Percentiles rank a stretch among this genome's conserved stretches.
Conservation (phyloP, 2,797 vertebrate genomes). For the Dermochelys coriacea region DNA sequence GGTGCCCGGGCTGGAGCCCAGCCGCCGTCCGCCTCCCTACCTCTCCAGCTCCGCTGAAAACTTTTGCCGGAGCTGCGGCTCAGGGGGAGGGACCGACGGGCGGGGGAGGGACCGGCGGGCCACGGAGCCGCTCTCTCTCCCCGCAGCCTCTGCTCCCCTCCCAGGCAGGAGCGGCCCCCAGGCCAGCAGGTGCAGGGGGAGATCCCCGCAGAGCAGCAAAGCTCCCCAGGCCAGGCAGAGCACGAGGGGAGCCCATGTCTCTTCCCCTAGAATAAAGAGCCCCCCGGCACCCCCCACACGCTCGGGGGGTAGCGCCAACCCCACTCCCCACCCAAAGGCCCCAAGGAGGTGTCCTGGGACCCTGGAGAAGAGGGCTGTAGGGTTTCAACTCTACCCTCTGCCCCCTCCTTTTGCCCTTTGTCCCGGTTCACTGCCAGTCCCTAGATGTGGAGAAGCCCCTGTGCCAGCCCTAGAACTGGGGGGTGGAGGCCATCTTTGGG, state of each 20-base stretch:
- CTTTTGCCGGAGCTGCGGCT: conserved; percentile 52
- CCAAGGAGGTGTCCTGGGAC: too few relatives aligned
- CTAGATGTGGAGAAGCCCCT: too few relatives aligned
- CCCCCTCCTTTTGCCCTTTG: too few relatives aligned
- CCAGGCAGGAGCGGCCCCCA: too few relatives aligned
- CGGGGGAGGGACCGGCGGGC: background rate
- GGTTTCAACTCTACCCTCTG: too few relatives aligned
- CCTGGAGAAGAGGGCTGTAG: too few relatives aligned
- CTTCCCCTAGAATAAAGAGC: background rate
- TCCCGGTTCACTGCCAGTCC: too few relatives aligned
- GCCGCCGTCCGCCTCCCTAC: background rate
- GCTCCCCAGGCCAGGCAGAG: too few relatives aligned
- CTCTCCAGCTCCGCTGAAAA: conserved; percentile 39
- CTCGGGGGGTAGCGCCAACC: too few relatives aligned
- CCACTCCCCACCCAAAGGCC: background rate
- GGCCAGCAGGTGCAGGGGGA: background rate
- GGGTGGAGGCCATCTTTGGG: background rate
- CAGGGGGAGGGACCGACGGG: background rate
- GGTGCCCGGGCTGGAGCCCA: background rate
- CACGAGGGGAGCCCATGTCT: too few relatives aligned
- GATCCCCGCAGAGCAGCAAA: background rate
- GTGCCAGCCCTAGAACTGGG: background rate
- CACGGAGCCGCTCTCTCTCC: background rate
- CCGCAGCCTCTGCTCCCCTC: background rate
- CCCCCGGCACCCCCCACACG: too few relatives aligned